Conservation (phyloP, 2,113 vertebrate species). For the Campylorhamphus procurvoides region DNA sequence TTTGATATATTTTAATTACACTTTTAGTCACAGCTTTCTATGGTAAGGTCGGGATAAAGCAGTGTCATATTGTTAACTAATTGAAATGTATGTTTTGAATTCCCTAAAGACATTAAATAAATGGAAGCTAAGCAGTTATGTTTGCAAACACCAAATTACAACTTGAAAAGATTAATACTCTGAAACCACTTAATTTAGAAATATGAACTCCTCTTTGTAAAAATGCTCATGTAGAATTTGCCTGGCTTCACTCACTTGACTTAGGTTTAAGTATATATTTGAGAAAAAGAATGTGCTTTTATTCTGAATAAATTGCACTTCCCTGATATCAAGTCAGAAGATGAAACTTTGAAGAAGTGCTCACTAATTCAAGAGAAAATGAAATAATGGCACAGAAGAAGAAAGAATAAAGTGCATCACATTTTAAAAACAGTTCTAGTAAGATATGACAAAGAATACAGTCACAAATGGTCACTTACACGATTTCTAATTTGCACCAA, state of each 20-base stretch:
- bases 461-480: not conserved
- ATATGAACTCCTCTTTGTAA: not conserved
- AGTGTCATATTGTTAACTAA: not conserved
- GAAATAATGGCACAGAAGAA: not conserved
- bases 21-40: not conserved
- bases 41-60: not conserved
- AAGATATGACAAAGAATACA: not conserved
- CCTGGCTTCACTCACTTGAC: not conserved
- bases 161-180: not conserved
- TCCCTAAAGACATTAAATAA: not conserved
- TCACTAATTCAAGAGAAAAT: not conserved
- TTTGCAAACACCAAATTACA: not conserved
- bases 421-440: not conserved
- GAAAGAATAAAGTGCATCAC: not conserved
- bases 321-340: not conserved
- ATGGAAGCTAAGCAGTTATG: not conserved
- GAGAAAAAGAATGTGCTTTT: not conserved
- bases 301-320: not conserved
- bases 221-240: not conserved
- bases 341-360: not conserved
- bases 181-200: not conserved
- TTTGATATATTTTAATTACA: not conserved
- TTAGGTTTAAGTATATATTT: not conserved
- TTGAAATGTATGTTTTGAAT: not conserved
- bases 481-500: not conserved